These are phyloP conservation scores for Sebastes matsubarae DNA, from an alignment of 2,797 vertebrate genomes.

Conservation along the genomic window DNA sequence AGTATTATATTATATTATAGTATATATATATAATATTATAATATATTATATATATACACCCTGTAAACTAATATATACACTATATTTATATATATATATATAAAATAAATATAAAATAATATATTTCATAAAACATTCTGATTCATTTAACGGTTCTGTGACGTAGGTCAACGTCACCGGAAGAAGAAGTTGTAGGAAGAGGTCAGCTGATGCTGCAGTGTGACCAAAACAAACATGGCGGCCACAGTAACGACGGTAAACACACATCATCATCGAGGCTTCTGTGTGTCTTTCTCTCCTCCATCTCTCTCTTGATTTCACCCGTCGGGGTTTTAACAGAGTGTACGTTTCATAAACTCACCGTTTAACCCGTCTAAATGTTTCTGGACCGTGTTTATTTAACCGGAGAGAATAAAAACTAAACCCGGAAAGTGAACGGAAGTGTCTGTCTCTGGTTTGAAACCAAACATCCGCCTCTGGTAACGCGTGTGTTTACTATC, in stretches of 20 bases:
- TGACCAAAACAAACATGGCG: constrained; percentile 74
- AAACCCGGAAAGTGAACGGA: constrained; percentile 57
- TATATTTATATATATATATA: too few species aligned
- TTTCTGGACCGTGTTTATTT: fast-evolving
- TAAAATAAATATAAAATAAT: too few species aligned
- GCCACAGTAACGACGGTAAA: not conserved
- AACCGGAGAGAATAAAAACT: not conserved
- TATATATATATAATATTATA: too few species aligned
- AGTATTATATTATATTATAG: too few species aligned
- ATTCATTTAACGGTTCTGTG: not conserved
- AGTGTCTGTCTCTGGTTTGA: constrained; percentile 59
- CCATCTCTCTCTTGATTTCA: not conserved
- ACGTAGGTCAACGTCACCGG: not conserved
- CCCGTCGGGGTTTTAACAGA: fast-evolving
- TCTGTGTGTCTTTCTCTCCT: not conserved
- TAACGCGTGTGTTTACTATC: constrained; percentile 37
- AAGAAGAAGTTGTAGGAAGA: not conserved
- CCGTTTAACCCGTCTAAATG: fast-evolving
- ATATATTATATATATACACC: too few species aligned
- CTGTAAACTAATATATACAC: too few species aligned
- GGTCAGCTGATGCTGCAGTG: constrained; percentile 20
- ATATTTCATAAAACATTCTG: not conserved
- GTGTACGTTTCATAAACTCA: fast-evolving
- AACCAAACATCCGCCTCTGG: constrained; percentile 79
- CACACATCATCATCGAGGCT: not conserved